These are phyloP conservation scores for Leuciscus waleckii DNA, from an alignment of 2,797 vertebrate genomes.

Conservation along the genomic window DNA sequence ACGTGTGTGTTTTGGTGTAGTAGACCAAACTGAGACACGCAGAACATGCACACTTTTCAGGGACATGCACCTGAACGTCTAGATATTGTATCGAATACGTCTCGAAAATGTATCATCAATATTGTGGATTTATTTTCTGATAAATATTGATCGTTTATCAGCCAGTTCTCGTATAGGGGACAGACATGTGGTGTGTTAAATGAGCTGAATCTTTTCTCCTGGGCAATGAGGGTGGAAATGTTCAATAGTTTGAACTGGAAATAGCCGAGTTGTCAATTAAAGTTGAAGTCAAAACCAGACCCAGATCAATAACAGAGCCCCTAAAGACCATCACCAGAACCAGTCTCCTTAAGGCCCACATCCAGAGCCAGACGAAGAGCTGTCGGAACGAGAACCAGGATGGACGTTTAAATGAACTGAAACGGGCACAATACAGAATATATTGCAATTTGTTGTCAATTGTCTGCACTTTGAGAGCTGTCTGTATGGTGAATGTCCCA, in stretches of 20 bases:
- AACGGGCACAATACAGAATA: background rate
- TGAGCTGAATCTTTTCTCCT: background rate
- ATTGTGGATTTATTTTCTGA: background rate
- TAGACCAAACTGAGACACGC: background rate
- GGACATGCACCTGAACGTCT: background rate
- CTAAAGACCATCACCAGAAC: background rate
- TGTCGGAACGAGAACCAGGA: background rate
- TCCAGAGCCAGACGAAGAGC: background rate
- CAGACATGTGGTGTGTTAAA: background rate
- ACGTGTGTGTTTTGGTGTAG: background rate
- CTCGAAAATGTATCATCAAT: background rate
- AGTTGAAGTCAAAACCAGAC: slow-evolving; percentile 1
- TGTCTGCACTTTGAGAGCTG: background rate
- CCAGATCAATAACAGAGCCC: background rate
- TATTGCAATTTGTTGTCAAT: background rate
- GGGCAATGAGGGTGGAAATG: slow-evolving; percentile 1
- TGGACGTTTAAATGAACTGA: background rate
- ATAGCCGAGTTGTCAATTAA: background rate
- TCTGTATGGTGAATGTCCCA: background rate
- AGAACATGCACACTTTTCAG: background rate
- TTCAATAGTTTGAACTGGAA: background rate
- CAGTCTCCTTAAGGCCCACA: background rate
- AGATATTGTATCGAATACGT: background rate
- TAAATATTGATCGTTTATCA: background rate
- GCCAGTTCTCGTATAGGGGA: background rate